A percentile compares a stretch with the other conserved stretches of the same genome.
Evolutionary conservation across 2,113 vertebrate genomes (phyloP).

Genomic region (Zosterops hypoxanthus): DNA sequence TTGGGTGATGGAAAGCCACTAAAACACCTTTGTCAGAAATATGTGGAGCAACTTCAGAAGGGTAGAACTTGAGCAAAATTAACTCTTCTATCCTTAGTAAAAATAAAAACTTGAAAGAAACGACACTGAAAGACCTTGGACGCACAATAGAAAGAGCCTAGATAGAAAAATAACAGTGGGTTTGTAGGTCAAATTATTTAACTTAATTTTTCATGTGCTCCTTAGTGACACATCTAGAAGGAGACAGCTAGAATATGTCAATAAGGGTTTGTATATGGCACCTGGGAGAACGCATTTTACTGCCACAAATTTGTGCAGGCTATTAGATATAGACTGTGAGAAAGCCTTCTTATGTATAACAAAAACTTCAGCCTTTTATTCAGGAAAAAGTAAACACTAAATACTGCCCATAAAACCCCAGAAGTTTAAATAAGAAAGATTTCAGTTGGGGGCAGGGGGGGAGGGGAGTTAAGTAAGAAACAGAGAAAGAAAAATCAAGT

Average conservation of each 20-base stretch:
- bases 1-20: background rate
- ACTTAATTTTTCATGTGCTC: background rate
- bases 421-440: background rate
- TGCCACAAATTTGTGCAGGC: background rate
- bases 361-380: background rate
- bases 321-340: background rate
- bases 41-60: rapidly evolving
- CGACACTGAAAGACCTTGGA: background rate
- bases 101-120: background rate
- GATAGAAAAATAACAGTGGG: background rate
- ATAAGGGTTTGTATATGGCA: background rate
- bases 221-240: background rate
- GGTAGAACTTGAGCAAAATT: background rate
- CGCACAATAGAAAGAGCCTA: background rate
- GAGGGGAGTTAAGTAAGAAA: background rate
- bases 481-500: background rate
- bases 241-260: background rate
- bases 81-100: background rate
- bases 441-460: rapidly evolving
- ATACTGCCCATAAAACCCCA: background rate
- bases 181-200: background rate
- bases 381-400: background rate
- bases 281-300: background rate
- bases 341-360: background rate
- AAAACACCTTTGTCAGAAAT: background rate